Base-by-base conservation (phyloP, 2,888 invertebrate genomes). In the Lasioglossum calceatum region DNA sequence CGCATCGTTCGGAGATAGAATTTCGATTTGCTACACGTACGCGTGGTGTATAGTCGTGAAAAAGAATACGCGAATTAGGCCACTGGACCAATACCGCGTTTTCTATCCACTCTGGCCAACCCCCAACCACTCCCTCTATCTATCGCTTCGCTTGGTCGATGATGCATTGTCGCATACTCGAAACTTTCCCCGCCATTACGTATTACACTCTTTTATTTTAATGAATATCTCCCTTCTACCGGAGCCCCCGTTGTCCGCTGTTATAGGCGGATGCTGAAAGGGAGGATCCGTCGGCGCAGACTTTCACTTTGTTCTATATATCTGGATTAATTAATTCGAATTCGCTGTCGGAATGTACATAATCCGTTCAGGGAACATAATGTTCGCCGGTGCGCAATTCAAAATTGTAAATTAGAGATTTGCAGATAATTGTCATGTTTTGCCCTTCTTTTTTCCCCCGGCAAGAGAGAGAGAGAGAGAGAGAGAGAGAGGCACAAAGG, bases 241-340 rank as follows among this genome's bases (percentile, higher is more conserved):
- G 27, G 14, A 61, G 2, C 2, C 5, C 14, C 14, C 27, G 27
- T 36, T 36, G 10, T 36, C 3, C 8, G 23, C 67, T 32, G 67
- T 67, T 67, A 1, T 10, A 54, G 8, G 10, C 1, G 19, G 0
- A 54, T 14, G 12, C 54, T 3, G 54, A 19, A 67, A 82, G 84
- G 82, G 88, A 83, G 77, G 86, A 86, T 90, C 67, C 54, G 82
- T 77, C 64, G 64, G 74, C 75, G 36, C 61, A 67, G 77, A 88
- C 82, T 86, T 84, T 82, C 88, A 83, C 84, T 90, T 85, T 70
- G 71, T 79, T 79, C 58, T 76, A 74, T 78, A 87, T 83, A 90
- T 84, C 79, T 84, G 79, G 89, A 90, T 90, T 91, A 91, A 92
- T 92, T 88, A 90, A 92, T 92, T 92, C 87, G 87, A 89, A 85